A percentile compares a stretch with the other conserved stretches of the same genome.
Evolutionary conservation across 2,113 vertebrate genomes (phyloP).

Genomic region (Rattus norvegicus): DNA sequence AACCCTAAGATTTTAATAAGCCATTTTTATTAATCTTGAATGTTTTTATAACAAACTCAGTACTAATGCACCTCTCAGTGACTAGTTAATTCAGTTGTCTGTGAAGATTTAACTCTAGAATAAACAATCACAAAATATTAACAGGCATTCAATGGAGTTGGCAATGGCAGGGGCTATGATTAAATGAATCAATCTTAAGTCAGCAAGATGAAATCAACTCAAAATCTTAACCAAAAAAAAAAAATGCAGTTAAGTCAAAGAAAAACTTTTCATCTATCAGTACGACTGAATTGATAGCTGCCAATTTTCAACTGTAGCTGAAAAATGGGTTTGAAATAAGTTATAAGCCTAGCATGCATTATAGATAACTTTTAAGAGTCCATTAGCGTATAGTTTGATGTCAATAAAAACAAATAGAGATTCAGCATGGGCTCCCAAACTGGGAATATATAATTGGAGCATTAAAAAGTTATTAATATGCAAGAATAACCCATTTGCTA

Average conservation of each 20-base stretch:
- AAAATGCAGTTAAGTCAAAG: background rate
- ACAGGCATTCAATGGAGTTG: background rate
- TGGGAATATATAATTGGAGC: slow-evolving; percentile 7
- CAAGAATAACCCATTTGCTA: background rate
- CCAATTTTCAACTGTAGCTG: background rate
- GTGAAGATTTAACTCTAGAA: background rate
- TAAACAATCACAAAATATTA: background rate
- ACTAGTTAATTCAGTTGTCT: background rate
- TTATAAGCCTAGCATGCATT: background rate
- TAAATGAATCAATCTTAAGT: background rate
- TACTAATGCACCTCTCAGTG: background rate
- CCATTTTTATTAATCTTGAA: background rate
- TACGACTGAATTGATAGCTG: background rate
- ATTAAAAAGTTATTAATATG: background rate
- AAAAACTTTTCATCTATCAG: no score
- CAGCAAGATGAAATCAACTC: background rate
- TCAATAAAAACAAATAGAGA: slow-evolving; percentile 7
- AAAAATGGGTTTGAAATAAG: background rate
- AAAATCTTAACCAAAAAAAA: background rate
- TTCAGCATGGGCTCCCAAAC: background rate
- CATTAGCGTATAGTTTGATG: background rate
- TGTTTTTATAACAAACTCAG: background rate
- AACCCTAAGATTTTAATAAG: background rate
- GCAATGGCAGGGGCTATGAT: background rate
- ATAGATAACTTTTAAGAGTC: background rate